phyloP scores from a whole-genome alignment of 2,888 invertebrate species.

The Hoplodrina blanda region DNA sequence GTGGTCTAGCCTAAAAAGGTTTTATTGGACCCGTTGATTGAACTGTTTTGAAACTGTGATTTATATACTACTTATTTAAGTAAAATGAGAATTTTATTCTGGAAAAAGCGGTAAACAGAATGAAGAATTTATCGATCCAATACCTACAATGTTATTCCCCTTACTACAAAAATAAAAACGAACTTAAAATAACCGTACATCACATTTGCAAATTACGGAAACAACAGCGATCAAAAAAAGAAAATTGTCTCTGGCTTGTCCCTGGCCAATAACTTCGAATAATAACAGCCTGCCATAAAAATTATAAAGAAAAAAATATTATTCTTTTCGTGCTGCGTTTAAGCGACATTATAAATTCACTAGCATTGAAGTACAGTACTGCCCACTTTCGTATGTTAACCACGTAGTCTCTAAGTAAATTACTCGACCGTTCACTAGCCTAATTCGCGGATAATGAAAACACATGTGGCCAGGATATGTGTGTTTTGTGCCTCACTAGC shows the following conservation, averaged over 20 bases:
- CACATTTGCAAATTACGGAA: constrained; percentile 16
- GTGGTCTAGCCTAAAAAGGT: neutral
- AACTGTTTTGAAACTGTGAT: neutral
- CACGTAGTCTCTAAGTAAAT: constrained; percentile 59
- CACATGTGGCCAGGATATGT: constrained; percentile 58
- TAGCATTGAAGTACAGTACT: constrained; percentile 39
- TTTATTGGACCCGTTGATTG: neutral
- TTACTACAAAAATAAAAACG: neutral
- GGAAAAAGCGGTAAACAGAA: neutral
- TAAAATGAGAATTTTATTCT: neutral
- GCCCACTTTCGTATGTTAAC: constrained; percentile 40
- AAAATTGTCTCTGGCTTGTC: neutral
- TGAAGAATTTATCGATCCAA: neutral
- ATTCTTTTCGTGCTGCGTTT: constrained; percentile 20
- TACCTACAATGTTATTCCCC: neutral
- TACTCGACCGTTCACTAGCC: constrained; percentile 56
- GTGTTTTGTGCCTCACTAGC: constrained; percentile 36
- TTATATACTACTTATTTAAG: neutral
- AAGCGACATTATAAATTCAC: constrained; percentile 34
- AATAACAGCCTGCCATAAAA: constrained; percentile 2
- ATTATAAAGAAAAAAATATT: constrained; percentile 10
- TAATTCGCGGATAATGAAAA: constrained; percentile 56
- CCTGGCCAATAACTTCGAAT: constrained; percentile 10
- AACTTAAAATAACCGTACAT: constrained; percentile 5
- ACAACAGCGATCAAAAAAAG: constrained; percentile 9